Conservation (phyloP, 2,113 vertebrate species). For the Paramormyrops kingsleyae region DNA sequence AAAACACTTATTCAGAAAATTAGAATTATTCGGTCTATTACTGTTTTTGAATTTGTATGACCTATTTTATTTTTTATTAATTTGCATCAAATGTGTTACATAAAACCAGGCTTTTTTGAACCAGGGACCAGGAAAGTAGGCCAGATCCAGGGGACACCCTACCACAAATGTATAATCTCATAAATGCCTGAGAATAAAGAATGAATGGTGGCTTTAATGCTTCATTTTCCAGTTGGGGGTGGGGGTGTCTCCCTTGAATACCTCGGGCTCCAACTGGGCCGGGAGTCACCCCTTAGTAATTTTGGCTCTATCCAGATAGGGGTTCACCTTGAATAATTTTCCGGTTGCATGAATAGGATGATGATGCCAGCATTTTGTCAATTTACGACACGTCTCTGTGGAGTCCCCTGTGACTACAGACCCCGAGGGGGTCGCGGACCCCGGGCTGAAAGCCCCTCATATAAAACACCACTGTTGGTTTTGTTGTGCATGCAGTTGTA, state of each 20-base stretch:
- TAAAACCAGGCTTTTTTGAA: not conserved
- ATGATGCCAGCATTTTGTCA: not conserved
- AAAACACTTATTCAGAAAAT: not conserved
- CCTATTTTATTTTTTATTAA: not conserved
- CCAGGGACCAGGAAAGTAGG: not conserved
- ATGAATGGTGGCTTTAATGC: not conserved
- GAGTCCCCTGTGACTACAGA: not conserved
- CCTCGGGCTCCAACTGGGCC: not conserved
- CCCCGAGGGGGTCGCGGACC: not conserved
- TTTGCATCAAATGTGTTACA: not conserved
- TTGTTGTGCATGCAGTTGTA: not conserved
- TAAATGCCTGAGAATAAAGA: not conserved
- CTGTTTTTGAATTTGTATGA: not conserved
- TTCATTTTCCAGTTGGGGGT: not conserved
- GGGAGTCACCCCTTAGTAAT: not conserved
- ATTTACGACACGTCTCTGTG: not conserved
- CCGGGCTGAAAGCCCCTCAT: not conserved
- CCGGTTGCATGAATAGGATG: not conserved
- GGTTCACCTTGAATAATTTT: not conserved
- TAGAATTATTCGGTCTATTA: not conserved
- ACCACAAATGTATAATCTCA: not conserved
- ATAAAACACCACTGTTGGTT: not conserved
- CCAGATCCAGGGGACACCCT: not conserved
- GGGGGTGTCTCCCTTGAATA: not conserved
- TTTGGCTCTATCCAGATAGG: not conserved